Evolutionary conservation across 2,113 vertebrate genomes (phyloP).

Genomic region (Cephalopholis sonnerati): DNA sequence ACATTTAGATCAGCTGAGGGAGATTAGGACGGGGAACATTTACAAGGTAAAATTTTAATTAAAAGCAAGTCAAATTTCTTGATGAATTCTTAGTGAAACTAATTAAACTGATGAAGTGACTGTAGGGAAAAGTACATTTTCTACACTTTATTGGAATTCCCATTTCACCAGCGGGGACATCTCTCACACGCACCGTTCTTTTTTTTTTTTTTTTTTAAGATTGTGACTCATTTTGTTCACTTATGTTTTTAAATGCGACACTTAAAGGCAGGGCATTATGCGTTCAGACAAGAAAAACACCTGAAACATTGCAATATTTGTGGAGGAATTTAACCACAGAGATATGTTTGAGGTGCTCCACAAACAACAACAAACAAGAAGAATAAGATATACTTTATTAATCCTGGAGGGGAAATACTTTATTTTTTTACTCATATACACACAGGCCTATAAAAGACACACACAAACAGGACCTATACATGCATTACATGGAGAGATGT

Average conservation of each 20-base stretch:
- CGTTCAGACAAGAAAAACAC: too few relatives aligned
- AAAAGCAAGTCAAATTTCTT: slow-evolving; percentile 63
- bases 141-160: slow-evolving; percentile 21
- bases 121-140: slow-evolving; percentile 43
- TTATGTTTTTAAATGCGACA: neutral
- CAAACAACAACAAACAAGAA: neutral
- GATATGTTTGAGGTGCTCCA: neutral
- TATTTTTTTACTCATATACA: too few relatives aligned
- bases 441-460: too few relatives aligned
- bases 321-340: neutral
- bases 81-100: slow-evolving; percentile 67
- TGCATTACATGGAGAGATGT: too few relatives aligned
- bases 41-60: slow-evolving; percentile 62
- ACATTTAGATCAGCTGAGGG: slow-evolving; percentile 36
- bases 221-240: too few relatives aligned
- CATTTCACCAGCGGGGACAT: slow-evolving; percentile 14
- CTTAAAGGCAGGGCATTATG: neutral
- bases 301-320: neutral
- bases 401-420: too few relatives aligned
- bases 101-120: slow-evolving; percentile 68
- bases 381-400: too few relatives aligned
- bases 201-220: too few relatives aligned
- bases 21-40: slow-evolving; percentile 45
- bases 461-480: too few relatives aligned
- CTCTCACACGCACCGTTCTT: neutral